phyloP scores from a whole-genome alignment of 2,888 invertebrate genomes.

The Latrodectus elegans region DNA sequence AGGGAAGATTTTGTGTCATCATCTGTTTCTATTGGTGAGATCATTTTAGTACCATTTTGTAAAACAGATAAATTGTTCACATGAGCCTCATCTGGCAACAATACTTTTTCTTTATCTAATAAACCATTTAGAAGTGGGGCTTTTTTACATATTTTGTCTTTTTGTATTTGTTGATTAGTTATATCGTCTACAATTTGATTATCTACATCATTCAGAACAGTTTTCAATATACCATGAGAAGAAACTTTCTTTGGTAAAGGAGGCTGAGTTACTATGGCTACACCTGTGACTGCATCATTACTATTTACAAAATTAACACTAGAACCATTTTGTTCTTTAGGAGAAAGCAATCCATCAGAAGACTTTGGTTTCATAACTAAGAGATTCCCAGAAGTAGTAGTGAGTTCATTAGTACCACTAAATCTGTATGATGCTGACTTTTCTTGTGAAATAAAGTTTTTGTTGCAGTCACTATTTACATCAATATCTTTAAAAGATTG shows the following conservation, averaged over 20 bases:
- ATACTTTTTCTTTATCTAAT: conserved; percentile 71
- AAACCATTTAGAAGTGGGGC: conserved; percentile 72
- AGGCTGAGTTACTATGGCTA: conserved; percentile 29
- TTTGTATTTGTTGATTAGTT: conserved; percentile 38
- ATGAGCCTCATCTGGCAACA: conserved; percentile 29
- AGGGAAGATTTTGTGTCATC: conserved; percentile 46
- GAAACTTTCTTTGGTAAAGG: conserved; percentile 44
- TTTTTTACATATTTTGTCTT: conserved; percentile 70
- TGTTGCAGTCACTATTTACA: conserved; percentile 37
- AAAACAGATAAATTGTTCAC: conserved; percentile 8
- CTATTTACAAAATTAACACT: conserved; percentile 49
- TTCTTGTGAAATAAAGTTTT: conserved; percentile 39
- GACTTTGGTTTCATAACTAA: conserved; percentile 45
- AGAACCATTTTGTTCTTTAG: conserved; percentile 62
- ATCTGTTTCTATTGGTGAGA: conserved; percentile 22
- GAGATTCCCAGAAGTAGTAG: conserved; percentile 30
- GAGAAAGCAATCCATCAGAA: conserved; percentile 31
- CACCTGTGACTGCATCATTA: conserved; percentile 13
- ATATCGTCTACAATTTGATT: conserved; percentile 28
- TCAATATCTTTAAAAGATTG: conserved; percentile 41
- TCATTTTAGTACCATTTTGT: conserved; percentile 56
- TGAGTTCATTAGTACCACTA: conserved; percentile 27
- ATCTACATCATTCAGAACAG: conserved; percentile 56
- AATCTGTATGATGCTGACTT: conserved; percentile 37
- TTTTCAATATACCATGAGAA: conserved; percentile 45